Base-by-base conservation (phyloP, 2,888 invertebrate genomes). In the Scelioninae gen. 2 region DNA sequence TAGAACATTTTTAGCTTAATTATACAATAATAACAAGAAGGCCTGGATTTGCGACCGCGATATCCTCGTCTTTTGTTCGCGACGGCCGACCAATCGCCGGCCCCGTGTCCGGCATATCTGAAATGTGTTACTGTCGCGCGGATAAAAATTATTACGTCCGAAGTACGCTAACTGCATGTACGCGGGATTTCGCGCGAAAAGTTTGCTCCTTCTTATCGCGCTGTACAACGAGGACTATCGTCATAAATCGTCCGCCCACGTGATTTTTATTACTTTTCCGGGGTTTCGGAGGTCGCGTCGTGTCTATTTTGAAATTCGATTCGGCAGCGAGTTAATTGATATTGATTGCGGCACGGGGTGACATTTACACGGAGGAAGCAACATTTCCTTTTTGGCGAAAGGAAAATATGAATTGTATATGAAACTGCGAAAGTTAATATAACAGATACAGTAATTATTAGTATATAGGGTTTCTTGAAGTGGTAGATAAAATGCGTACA, bases 191-290 rank as follows among this genome's bases (percentile, higher is more conserved):
- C 18, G 52, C 13, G 35, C 50, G 41, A 63, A 57, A 70, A 55
- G 35, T 50, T 22, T 31, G 15, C 18, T 41, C 19, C 55, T 46
- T 37, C 55, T 61, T 70, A 63, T 70, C 63, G 41, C 13, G 9
- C 35, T 18, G 60, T 53, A 73, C 67, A 55, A 48, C 60, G 7
- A 39, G 7, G 73, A 43, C 77, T 72, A 79, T 79, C 73, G 55
- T 74, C 73, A 48, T 73, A 73, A 73, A 73, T 73, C 60, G 53
- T 55, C 43, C 67, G 58, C 78, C 77, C 76, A 78, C 79, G 69
- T 75, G 73, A 74, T 63, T 58, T 58, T 65, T 60, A 22, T 22
- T 60, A 61, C 73, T 78, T 77, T 78, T 77, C 76, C 75, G 75
- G 74, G 73, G 73, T 78, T 75, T 61, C 69, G 46, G 19, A 31